Conservation (phyloP, 1,140 invertebrate genomes). For the Calycopis cecrops region DNA sequence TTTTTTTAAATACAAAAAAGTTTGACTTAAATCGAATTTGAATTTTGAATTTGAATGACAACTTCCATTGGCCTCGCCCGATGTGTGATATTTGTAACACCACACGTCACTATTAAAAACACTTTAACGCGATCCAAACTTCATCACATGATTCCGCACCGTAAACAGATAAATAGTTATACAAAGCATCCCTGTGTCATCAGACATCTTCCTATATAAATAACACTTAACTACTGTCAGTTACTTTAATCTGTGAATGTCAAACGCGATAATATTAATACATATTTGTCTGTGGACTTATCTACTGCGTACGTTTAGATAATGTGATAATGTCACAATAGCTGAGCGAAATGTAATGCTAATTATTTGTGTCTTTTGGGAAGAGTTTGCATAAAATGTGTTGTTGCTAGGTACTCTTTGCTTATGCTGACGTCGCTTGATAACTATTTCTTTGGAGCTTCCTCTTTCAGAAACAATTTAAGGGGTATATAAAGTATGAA, state of each 20-base stretch:
- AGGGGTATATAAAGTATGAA: too few species aligned
- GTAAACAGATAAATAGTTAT: constrained; percentile 21
- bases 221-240: constrained; percentile 46
- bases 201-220: constrained; percentile 33
- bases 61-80: too few species aligned
- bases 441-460: too few species aligned
- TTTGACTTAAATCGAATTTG: too few species aligned
- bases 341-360: constrained; percentile 5
- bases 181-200: constrained; percentile 27
- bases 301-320: constrained; percentile 33
- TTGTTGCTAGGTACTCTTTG: too few species aligned
- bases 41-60: too few species aligned
- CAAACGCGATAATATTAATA: constrained; percentile 40
- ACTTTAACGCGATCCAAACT: constrained; percentile 12
- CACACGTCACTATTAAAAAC: not conserved
- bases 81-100: too few species aligned
- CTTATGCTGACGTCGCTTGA: too few species aligned
- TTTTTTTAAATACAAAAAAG: too few species aligned
- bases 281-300: constrained; percentile 35
- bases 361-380: too few species aligned
- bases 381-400: too few species aligned
- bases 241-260: constrained; percentile 41
- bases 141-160: constrained; percentile 11
- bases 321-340: constrained; percentile 27
- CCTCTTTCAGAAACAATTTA: too few species aligned